phyloP scores from a whole-genome alignment of 2,888 invertebrate species.

The Ecliptopera silaceata region DNA sequence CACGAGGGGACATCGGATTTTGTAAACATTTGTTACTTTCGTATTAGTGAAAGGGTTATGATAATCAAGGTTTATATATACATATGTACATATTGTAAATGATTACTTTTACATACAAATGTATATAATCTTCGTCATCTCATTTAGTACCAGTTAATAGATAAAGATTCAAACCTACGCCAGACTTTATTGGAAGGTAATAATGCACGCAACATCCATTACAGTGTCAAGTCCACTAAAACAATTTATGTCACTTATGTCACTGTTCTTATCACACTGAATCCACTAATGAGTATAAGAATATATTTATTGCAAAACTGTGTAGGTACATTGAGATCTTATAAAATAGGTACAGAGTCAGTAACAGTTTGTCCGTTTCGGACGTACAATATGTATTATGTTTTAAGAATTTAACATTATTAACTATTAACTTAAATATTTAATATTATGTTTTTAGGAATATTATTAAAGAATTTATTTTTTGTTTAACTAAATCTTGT shows the following conservation, averaged over 20 bases:
- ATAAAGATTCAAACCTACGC: neutral
- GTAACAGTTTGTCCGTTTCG: too few relatives aligned
- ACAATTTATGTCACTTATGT: neutral
- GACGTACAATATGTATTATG: too few relatives aligned
- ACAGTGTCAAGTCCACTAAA: neutral
- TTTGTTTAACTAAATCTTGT: too few relatives aligned
- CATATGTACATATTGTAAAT: neutral
- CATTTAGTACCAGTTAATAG: neutral
- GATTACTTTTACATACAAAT: too few relatives aligned
- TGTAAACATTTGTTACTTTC: constrained; percentile 15
- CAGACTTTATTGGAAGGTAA: neutral
- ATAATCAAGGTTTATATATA: neutral
- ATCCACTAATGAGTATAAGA: too few relatives aligned
- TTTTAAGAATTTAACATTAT: too few relatives aligned
- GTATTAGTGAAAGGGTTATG: neutral
- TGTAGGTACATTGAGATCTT: too few relatives aligned
- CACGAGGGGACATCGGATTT: constrained; percentile 21
- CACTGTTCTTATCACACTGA: neutral
- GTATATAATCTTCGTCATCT: neutral
- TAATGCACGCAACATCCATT: neutral
- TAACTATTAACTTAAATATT: too few relatives aligned
- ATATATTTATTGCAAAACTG: too few relatives aligned
- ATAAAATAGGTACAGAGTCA: too few relatives aligned
- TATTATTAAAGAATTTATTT: too few relatives aligned
- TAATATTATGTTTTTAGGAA: too few relatives aligned